A percentile compares a stretch with the other conserved stretches of the same genome.
These are phyloP conservation scores for Aphelinus certus DNA, from an alignment of 1,140 invertebrate species.

Conservation along the genomic window DNA sequence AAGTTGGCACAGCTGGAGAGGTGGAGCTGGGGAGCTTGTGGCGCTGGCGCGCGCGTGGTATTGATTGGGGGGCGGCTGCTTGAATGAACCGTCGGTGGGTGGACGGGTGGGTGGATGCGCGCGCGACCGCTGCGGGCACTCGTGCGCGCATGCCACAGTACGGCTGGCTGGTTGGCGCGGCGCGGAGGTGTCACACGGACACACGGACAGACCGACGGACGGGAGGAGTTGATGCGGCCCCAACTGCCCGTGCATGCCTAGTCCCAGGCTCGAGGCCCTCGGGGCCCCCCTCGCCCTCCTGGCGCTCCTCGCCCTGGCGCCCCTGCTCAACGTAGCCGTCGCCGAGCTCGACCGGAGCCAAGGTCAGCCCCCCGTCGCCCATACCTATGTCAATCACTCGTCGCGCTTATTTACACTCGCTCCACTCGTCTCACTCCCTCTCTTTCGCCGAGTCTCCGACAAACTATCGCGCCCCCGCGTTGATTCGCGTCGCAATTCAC, in stretches of 20 bases:
- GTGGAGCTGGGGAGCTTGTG: slow-evolving; percentile 41
- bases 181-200: slow-evolving; percentile 24
- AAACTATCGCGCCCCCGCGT: too few relatives aligned
- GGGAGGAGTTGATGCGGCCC: not conserved
- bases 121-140: not conserved
- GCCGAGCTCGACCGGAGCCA: slow-evolving; percentile 55
- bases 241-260: slow-evolving; percentile 43
- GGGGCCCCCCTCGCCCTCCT: slow-evolving; percentile 49
- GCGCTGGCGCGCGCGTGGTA: slow-evolving; percentile 39
- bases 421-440: too few relatives aligned
- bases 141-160: not conserved
- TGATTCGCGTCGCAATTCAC: too few relatives aligned
- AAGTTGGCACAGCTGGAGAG: slow-evolving; percentile 73
- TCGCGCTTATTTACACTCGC: too few relatives aligned
- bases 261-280: slow-evolving; percentile 51
- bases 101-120: not conserved
- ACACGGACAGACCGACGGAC: slow-evolving; percentile 16
- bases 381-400: too few relatives aligned
- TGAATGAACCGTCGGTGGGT: not conserved
- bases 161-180: slow-evolving; percentile 21
- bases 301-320: slow-evolving; percentile 45
- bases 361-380: slow-evolving; percentile 47
- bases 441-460: too few relatives aligned
- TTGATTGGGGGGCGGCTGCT: slow-evolving; percentile 48
- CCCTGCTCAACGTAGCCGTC: slow-evolving; percentile 42